phyloP scores from a whole-genome alignment of 1,140 invertebrate genomes.

The Brachionus sp. region DNA sequence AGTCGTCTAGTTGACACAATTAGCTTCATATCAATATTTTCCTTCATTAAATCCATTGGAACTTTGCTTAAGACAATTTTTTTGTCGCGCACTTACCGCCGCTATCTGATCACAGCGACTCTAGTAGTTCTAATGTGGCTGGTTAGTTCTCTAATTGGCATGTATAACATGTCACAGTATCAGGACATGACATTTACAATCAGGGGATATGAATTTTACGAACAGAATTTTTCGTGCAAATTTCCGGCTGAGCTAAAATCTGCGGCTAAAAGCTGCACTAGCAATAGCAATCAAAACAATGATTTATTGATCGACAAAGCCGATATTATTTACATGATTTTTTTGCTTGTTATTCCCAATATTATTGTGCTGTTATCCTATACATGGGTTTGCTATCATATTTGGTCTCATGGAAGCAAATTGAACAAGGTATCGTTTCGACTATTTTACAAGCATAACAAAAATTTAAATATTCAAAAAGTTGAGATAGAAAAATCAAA shows the following conservation, averaged over 20 bases:
- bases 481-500: neutral
- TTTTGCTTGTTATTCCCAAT: conserved; percentile 23
- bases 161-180: conserved; percentile 33
- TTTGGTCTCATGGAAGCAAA: conserved; percentile 26
- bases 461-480: neutral
- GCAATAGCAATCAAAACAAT: neutral
- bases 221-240: conserved; percentile 25
- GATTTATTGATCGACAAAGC: neutral
- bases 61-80: conserved; percentile 20
- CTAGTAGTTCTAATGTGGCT: neutral
- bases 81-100: conserved; percentile 7
- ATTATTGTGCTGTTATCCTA: conserved; percentile 25
- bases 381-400: conserved; percentile 33
- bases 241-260: neutral
- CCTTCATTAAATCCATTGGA: conserved; percentile 18
- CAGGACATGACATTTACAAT: neutral
- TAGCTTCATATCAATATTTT: conserved; percentile 15
- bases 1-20: neutral
- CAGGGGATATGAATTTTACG: neutral
- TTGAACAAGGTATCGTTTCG: conserved; percentile 19
- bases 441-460: conserved; percentile 7
- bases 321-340: conserved; percentile 34
- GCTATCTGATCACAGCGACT: conserved; percentile 8
- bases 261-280: neutral
- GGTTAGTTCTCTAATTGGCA: neutral